These are phyloP conservation scores for Motacilla alba DNA, from an alignment of 2,113 vertebrate species.

Conservation along the genomic window DNA sequence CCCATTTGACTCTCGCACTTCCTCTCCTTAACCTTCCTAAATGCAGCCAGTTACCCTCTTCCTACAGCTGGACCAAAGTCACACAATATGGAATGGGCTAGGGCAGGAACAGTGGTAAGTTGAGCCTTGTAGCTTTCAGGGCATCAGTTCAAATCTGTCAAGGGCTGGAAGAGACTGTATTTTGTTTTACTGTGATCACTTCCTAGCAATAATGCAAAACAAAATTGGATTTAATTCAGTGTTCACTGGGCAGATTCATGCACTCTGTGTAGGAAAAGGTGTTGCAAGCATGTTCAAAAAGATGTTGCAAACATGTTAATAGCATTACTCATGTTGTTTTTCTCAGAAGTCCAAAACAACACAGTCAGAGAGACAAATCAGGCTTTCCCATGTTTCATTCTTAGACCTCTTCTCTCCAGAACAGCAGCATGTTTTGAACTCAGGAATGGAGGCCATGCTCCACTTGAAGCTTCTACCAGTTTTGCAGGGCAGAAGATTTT, in stretches of 20 bases:
- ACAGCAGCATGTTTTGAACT: neutral
- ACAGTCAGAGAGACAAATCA: neutral
- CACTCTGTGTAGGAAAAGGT: neutral
- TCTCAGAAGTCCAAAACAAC: neutral
- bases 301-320: conserved; percentile 4
- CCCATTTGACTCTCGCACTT: neutral
- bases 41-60: neutral
- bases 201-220: neutral
- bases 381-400: neutral
- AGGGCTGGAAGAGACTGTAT: neutral
- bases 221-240: neutral
- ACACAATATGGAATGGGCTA: neutral
- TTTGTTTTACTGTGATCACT: neutral
- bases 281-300: neutral
- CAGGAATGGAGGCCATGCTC: neutral
- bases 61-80: neutral
- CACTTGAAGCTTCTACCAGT: neutral
- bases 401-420: neutral
- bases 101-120: neutral
- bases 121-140: neutral
- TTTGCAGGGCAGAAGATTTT: neutral
- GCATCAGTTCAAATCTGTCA: neutral
- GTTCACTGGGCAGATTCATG: neutral
- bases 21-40: neutral
- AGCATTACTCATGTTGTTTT: conserved; percentile 16